phyloP scores from a whole-genome alignment of 1,140 invertebrate genomes.

The Drosophila prosaltans region DNA sequence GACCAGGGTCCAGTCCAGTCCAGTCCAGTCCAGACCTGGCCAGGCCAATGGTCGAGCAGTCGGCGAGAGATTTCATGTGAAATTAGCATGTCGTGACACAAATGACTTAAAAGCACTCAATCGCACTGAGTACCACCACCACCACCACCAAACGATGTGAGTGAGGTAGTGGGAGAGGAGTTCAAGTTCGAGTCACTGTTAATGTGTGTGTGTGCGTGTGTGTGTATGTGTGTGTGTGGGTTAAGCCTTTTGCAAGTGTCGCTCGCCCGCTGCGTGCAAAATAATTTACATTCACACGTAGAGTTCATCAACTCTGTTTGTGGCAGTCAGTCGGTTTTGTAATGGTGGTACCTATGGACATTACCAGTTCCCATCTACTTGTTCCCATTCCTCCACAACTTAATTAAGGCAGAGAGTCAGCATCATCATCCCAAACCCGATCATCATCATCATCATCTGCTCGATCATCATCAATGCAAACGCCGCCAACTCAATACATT shows the following conservation, averaged over 20 bases:
- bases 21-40: slow-evolving; percentile 11
- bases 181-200: slow-evolving; percentile 15
- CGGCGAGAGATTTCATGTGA: slow-evolving; percentile 81
- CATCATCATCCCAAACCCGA: slow-evolving; percentile 1
- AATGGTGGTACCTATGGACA: slow-evolving; percentile 19
- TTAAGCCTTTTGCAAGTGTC: slow-evolving; percentile 67
- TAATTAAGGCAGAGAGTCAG: slow-evolving; percentile 64
- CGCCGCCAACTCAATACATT: slow-evolving; percentile 28
- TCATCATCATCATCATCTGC: slow-evolving; percentile 47
- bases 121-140: slow-evolving; percentile 57
- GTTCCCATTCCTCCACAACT: slow-evolving; percentile 53
- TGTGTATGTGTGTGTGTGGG: slow-evolving; percentile 28
- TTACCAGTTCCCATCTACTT: slow-evolving; percentile 2
- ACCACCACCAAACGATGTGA: slow-evolving; percentile 14
- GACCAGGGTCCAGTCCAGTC: slow-evolving; percentile 25
- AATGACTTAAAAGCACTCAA: slow-evolving; percentile 82
- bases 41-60: slow-evolving; percentile 52
- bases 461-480: slow-evolving; percentile 57
- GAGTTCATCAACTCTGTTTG: slow-evolving; percentile 77
- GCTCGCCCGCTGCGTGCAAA: slow-evolving; percentile 75
- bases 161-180: slow-evolving; percentile 16
- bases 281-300: slow-evolving; percentile 78
- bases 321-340: slow-evolving; percentile 16
- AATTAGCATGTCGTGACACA: slow-evolving; percentile 82
- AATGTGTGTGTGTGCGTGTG: slow-evolving; percentile 12